Percentiles rank a stretch among this genome's conserved stretches.
Conservation (phyloP, 2,113 vertebrate genomes). For the Tapirus terrestris region DNA sequence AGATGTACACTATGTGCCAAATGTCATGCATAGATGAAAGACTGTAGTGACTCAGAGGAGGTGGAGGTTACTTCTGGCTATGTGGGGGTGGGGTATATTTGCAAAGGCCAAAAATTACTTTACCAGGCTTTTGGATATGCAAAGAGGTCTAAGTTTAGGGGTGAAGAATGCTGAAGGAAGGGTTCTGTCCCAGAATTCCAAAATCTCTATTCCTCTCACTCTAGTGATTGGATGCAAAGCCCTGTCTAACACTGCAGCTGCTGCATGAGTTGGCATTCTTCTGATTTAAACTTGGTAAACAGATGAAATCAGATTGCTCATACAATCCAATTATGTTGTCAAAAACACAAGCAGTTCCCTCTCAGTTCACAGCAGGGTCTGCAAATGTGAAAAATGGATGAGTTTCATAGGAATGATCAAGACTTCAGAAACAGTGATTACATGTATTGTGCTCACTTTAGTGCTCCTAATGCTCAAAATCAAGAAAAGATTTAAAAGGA, state of each 20-base stretch:
- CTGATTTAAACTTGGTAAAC: conserved; percentile 50
- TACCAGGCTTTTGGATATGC: background rate
- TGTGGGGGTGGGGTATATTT: background rate
- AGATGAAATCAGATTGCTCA: background rate
- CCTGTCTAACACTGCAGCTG: background rate
- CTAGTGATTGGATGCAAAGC: background rate
- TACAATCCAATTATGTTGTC: background rate
- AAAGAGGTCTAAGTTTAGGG: background rate
- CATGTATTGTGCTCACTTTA: background rate
- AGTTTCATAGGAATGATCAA: background rate
- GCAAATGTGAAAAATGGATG: background rate
- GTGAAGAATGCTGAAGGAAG: background rate
- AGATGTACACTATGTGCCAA: background rate
- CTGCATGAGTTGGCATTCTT: conserved; percentile 46
- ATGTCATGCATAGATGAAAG: background rate
- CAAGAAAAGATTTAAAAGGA: background rate
- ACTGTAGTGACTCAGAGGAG: background rate
- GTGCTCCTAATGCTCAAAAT: background rate
- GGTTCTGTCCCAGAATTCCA: background rate
- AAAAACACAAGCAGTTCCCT: background rate
- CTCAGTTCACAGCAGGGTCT: background rate
- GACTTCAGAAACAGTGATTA: background rate
- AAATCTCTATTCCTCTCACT: background rate
- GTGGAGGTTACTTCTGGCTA: background rate
- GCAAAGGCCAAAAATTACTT: background rate